phyloP scores from a whole-genome alignment of 2,888 invertebrate species.

The Odontocolon sp. region DNA sequence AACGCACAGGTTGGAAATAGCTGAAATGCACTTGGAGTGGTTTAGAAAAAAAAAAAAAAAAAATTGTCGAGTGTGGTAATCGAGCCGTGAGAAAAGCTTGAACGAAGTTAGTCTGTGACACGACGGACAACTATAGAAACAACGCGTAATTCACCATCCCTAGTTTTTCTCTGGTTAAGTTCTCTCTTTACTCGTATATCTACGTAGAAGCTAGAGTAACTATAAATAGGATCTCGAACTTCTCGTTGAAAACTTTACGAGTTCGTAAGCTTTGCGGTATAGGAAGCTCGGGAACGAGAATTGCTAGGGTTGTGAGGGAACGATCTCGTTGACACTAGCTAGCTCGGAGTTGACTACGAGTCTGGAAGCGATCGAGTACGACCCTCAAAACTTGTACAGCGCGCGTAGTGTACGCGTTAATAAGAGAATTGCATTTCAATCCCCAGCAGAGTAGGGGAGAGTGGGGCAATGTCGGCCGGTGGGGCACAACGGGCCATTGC shows the following conservation, averaged over 20 bases:
- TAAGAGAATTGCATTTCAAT: background rate
- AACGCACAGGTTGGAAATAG: conserved; percentile 3
- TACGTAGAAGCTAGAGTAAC: conserved; percentile 32
- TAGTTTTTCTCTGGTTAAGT: too few species aligned
- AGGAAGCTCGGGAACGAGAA: conserved; percentile 4
- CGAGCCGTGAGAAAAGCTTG: conserved; percentile 3
- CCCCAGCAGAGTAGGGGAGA: too few species aligned
- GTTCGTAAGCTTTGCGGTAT: conserved; percentile 51
- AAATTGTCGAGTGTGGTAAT: conserved; percentile 13
- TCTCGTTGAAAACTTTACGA: conserved; percentile 50
- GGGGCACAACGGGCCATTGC: too few species aligned
- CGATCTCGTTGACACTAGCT: conserved; percentile 49
- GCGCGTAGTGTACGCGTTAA: conserved; percentile 17
- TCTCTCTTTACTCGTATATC: background rate
- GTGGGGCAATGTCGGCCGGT: too few species aligned
- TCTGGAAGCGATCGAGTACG: background rate
- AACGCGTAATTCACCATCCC: too few species aligned
- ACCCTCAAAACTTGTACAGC: conserved; percentile 37
- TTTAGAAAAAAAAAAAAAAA: background rate
- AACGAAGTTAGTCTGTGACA: background rate
- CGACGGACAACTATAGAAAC: conserved; percentile 10
- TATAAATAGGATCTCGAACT: conserved; percentile 57
- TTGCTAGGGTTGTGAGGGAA: conserved; percentile 18
- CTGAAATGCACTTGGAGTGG: background rate
- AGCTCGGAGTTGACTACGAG: conserved; percentile 21